Evolutionary conservation across 2,888 invertebrate species (phyloP), one percentile per base, ranked within the genome.

Genomic region (Norana najaformis): DNA sequence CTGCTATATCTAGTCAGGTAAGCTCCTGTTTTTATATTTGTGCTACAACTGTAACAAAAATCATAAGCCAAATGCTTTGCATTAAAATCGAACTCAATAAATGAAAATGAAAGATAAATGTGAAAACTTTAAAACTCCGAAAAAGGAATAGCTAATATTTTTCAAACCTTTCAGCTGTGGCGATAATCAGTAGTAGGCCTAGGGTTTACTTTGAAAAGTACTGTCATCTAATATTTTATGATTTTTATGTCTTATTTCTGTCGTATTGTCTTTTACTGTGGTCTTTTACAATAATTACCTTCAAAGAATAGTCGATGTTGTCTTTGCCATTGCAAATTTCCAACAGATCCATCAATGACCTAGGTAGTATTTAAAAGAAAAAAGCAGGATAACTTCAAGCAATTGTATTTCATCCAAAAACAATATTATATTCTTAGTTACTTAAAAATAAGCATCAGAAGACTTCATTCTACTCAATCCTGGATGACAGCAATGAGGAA

Each of bases 281-380:
- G 69, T n/a, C n/a, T 69, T n/a, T n/a, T 69, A 69, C 8, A 30
- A 47, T 69, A n/a, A 69, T 89, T 89, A 92, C 92, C 91, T 90
- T 90, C 38, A 93, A 69, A n/a, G 90, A 89, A 89, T 91, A 93
- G 37, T 92, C 90, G 36, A 93, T 90, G 35, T 92, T 92, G 37
- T 92, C 91, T 88, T 92, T 90, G 69, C 92, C 92, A 37, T 91
- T 39, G 88, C 93, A 93, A 35, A 93, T 91, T 88, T 90, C 89
- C 37, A 93, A 90, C 38, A 93, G 88, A 90, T 94, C 94, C 91
- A 93, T 92, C 89, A 95, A 93, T 18, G 94, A 94, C 91, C 94
- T 94, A 92, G n/a, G 13, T n/a, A 69, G 69, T n/a, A 69, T 69
- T 69, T 13, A n/a, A 47, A n/a, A n/a, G n/a, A 69, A n/a, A n/a